Evolutionary conservation across 2,888 invertebrate genomes (phyloP), one percentile per base, ranked within the genome.

Genomic region (Tachina grossa): DNA sequence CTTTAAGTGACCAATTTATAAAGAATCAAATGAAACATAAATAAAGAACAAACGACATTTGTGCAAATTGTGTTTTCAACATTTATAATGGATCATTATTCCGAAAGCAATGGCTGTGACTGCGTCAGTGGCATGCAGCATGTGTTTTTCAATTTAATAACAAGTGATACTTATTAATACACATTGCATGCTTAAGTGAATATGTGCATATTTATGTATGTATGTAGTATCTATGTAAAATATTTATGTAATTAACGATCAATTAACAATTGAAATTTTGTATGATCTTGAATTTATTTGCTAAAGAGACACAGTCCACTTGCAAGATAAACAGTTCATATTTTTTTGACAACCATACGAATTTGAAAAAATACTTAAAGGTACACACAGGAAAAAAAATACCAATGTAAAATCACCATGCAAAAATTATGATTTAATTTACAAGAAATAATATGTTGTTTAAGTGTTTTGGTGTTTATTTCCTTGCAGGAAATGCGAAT

Each of bases 1-100:
- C 22, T 72, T 63, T 68, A 83, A 83, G 83, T 83, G 85, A 85
- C 80, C 85, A 85, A 85, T 85, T 85, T 85, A 75, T 83, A 85
- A 80, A 49, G 51, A 68, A 80, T 61, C 59, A 75, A 81, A 75
- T 47, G 11, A 16, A 55, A 71, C 88, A 88, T 69, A 83, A 87
- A 74, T 88, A 88, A 88, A 51, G 39, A 39, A n/a, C 11, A 66
- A 49, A 47, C 9, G 49, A 43, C 11, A 59, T 76, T 57, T 61
- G 57, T 57, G 10, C 9, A 63, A 57, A 41, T 51, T 57, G 55
- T 71, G 47, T 59, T 66, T 65, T 55, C 11, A 71, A 61, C 53
- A 72, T 63, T 61, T 55, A 31, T 53, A 79, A 53, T 77, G 41
- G 13, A 43, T 63, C 10, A 59, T 39, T 59, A 39, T n/a, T 59